Base-by-base conservation (phyloP, 2,113 vertebrate genomes). In the Engystomops pustulosus region DNA sequence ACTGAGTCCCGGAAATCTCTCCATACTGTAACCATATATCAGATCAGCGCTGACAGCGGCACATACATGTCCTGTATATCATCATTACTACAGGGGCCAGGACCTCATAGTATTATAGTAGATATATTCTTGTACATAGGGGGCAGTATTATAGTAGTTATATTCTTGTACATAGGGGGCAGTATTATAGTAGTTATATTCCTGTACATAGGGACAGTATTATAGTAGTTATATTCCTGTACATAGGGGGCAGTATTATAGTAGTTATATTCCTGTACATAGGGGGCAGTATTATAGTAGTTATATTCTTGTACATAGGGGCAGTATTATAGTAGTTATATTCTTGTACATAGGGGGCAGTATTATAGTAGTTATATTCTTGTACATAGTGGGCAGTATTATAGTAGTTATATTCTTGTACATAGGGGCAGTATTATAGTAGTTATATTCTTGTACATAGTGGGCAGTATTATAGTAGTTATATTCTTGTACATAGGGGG, bases 31-130 rank as follows among this genome's bases (percentile, higher is more conserved):
- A 5, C 38, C 38, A 8, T 41, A 8, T 41, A 41, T 41, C 38
- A 4, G 38, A 41, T 8, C 38, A 41, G 38, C 38, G 38, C 38
- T 41, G 38, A 41, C 25, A 58, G 20, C 20, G 20, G 20, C 51
- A n/a, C 8, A 7, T 53, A 53, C 7, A n/a, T n/a, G n/a, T n/a
- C n/a, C n/a, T n/a, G n/a, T n/a, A n/a, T n/a, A n/a, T n/a, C n/a
- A n/a, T n/a, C n/a, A n/a, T n/a, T n/a, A n/a, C n/a, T n/a, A n/a
- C n/a, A n/a, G n/a, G n/a, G n/a, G n/a, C n/a, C n/a, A n/a, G n/a
- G n/a, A n/a, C n/a, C n/a, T n/a, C n/a, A n/a, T 15, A 58, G 53
- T 58, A 58, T 58, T 58, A 58, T 58, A 58, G 53, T 58, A 58
- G n/a, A 23, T 58, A 58, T 58, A 58, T 58, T 58, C n/a, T 58